Evolutionary conservation across 2,797 vertebrate genomes (phyloP), one percentile per base, ranked within the genome.

Genomic region (Gymnocypris eckloni): DNA sequence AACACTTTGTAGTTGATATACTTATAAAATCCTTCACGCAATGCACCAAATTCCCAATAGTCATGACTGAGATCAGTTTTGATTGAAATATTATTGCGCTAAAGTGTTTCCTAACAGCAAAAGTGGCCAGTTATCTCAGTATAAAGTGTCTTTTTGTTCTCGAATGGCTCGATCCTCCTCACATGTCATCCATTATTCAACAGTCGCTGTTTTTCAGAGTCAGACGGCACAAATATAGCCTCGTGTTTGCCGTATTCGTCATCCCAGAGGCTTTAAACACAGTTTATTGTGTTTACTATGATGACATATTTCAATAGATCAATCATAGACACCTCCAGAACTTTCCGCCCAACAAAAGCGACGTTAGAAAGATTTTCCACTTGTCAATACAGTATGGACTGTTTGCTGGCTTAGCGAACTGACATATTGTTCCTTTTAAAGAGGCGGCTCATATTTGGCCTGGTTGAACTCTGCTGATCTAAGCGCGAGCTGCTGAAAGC

Each of bases 371-470:
- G 79, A 70, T 54, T 54, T 67, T 69, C 61, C 76, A n/a, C 54
- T 50, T 69, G 64, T 52, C 78, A 79, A 12, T 79, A 79, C 37
- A 66, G 78, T 79, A 28, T 3, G 2, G 16, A 69, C 77, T 64
- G 28, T 69, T 52, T 67, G 48, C 39, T 82, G 78, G 82, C 78
- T 66, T 78, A 41, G 73, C 18, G 66, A 61, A 54, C 59, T 52
- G 79, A 83, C 88, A 87, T 54, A 79, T 70, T 89, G 75, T 89
- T 89, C 61, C 80, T 28, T 85, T 89, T 87, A 83, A 79, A 86
- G 80, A 86, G 12, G 22, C 48, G n/a, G 69, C 28, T 69, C 25
- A 82, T 86, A 72, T 82, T 72, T 86, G 81, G 84, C 84, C 15
- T 39, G 12, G 8, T 72, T 81, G 12, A 64, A 77, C 9, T 45